Evolutionary conservation across 2,797 vertebrate species (phyloP).

Genomic region (Linurgus olivaceus): DNA sequence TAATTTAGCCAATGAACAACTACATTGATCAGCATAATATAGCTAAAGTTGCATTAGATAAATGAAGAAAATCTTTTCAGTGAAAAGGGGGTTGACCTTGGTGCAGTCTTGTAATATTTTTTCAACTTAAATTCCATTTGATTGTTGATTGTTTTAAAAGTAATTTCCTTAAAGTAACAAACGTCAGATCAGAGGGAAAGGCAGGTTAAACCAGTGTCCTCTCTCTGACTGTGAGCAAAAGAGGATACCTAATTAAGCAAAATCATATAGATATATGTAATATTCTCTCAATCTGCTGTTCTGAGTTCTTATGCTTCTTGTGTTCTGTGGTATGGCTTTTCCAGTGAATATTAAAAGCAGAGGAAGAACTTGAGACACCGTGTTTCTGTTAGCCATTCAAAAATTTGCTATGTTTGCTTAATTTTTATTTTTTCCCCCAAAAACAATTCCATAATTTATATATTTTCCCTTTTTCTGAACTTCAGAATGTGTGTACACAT

Average conservation of each 20-base stretch:
- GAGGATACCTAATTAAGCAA: not conserved
- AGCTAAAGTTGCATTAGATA: not conserved
- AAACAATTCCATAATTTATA: not conserved
- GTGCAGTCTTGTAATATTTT: not conserved
- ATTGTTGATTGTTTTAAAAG: not conserved
- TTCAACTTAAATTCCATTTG: not conserved
- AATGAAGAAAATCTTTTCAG: not conserved
- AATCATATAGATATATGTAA: not conserved
- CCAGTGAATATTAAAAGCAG: not conserved
- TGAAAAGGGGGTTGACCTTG: not conserved
- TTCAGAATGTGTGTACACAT: not conserved
- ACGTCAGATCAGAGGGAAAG: not conserved
- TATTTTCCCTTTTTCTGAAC: not conserved
- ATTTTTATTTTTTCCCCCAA: fast-evolving
- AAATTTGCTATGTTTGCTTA: not conserved
- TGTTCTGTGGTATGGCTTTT: not conserved
- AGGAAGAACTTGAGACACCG: not conserved
- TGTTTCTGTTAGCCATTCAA: not conserved
- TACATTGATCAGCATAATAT: not conserved
- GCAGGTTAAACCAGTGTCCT: not conserved
- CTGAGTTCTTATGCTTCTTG: not conserved
- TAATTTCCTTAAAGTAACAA: not conserved
- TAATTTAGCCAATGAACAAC: not conserved
- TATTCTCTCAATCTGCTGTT: not conserved
- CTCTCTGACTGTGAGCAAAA: not conserved